These are phyloP conservation scores for Scolopax rusticola DNA, from an alignment of 2,797 vertebrate species.

Conservation along the genomic window DNA sequence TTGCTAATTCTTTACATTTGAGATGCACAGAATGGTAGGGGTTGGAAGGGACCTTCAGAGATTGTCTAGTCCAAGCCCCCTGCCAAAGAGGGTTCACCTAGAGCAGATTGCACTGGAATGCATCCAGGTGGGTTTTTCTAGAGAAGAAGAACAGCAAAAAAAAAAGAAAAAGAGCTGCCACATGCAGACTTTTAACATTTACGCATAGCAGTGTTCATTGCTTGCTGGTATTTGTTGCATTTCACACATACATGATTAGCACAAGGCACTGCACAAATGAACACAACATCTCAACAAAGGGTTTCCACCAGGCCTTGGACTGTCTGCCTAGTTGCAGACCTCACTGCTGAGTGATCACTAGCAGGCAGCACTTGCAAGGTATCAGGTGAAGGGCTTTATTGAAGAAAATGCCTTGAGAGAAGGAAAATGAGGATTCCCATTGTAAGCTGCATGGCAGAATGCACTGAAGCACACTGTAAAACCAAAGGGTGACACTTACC, in stretches of 20 bases:
- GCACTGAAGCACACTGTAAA: neutral
- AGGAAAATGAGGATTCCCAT: neutral
- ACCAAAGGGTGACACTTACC: neutral
- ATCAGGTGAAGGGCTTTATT: neutral
- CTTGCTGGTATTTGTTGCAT: neutral
- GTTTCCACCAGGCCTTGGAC: neutral
- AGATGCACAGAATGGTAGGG: neutral
- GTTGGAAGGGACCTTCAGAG: neutral
- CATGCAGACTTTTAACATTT: neutral
- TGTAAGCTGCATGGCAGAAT: neutral
- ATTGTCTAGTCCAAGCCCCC: neutral
- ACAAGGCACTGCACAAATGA: neutral
- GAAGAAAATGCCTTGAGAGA: neutral
- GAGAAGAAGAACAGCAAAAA: neutral
- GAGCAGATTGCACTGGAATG: neutral
- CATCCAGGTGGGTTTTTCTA: neutral
- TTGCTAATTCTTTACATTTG: neutral
- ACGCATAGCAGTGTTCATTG: neutral
- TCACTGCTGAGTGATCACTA: neutral
- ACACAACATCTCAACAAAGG: neutral
- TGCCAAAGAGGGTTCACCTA: neutral
- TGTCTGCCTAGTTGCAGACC: neutral
- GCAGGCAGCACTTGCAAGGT: neutral
- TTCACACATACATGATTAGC: neutral
- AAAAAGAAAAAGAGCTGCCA: neutral